Evolutionary conservation across 2,888 invertebrate genomes (phyloP), one percentile per base, ranked within the genome.

Genomic region (Lymantria monacha): DNA sequence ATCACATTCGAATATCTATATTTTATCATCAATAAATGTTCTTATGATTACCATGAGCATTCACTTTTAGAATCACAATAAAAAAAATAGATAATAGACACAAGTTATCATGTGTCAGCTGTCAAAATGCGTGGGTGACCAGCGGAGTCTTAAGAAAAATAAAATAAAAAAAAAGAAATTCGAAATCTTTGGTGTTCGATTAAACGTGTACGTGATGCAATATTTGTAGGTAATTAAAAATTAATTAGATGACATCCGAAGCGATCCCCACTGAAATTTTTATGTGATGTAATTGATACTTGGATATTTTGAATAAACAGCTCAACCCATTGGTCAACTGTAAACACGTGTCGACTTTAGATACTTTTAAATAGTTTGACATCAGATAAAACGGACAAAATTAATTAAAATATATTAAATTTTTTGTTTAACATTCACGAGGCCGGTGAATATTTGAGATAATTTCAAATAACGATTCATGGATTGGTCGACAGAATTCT

Each of bases 51-150:
- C 31, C 30, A 15, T 15, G 22, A 41, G 12, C 22, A 41, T 41
- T 15, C 40, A 41, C 9, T 33, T 33, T 48, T n/a, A 30, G 53
- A 52, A 52, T 46, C 40, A 53, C 49, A 42, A 51, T 57, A 49
- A 30, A 15, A 11, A 30, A 53, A 60, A 66, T 59, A 46, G 10
- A 42, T 43, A 55, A 43, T 42, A 58, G 53, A 56, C 48, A 55
- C 53, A 46, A 48, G 38, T 46, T 31, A 33, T 43, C 37, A 46
- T 46, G 68, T 72, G 72, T 69, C 70, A 74, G 70, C 69, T 72
- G 79, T 77, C 81, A 68, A 63, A 67, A 52, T 63, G 76, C 61
- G 76, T 77, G 71, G 79, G 76, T 67, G 76, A 63, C 51, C 42
- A 42, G 12, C 30, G 48, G 55, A 52, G 58, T 51, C 30, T 51